Percentiles rank a stretch among this genome's conserved stretches.
Conservation (phyloP, 2,888 invertebrate genomes). For the Sinhomidia bicolor region DNA sequence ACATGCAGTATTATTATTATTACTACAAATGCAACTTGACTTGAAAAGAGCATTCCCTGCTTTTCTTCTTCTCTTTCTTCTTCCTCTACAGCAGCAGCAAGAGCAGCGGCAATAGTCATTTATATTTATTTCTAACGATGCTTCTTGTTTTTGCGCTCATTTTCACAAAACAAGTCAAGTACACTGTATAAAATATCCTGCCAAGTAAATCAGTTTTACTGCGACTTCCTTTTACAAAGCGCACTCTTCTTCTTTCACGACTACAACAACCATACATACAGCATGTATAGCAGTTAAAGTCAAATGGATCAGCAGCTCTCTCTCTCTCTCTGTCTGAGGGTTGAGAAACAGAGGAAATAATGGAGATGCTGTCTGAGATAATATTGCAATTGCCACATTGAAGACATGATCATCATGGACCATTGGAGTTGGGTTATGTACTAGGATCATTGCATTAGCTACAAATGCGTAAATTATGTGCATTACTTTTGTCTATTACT, state of each 20-base stretch:
- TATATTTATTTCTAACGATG: background rate
- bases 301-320: conserved; percentile 42
- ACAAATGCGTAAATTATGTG: conserved; percentile 70
- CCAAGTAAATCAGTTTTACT: background rate
- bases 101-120: no score
- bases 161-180: conserved; percentile 6
- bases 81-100: background rate
- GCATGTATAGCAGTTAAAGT: conserved; percentile 20
- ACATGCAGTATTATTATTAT: no score
- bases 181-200: background rate
- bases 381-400: conserved; percentile 54
- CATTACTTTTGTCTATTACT: conserved; percentile 42
- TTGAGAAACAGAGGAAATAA: conserved; percentile 26
- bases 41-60: background rate
- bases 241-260: background rate
- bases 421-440: conserved; percentile 49
- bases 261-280: conserved; percentile 26
- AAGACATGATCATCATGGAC: conserved; percentile 53
- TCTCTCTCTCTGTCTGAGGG: background rate
- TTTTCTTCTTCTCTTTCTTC: background rate
- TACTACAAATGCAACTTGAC: conserved; percentile 37
- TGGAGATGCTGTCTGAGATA: conserved; percentile 56
- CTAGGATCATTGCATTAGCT: conserved; percentile 69
- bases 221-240: no score
- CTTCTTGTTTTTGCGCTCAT: background rate